These are phyloP conservation scores for Miniopterus natalensis DNA, from an alignment of 2,113 vertebrate genomes.

Conservation along the genomic window DNA sequence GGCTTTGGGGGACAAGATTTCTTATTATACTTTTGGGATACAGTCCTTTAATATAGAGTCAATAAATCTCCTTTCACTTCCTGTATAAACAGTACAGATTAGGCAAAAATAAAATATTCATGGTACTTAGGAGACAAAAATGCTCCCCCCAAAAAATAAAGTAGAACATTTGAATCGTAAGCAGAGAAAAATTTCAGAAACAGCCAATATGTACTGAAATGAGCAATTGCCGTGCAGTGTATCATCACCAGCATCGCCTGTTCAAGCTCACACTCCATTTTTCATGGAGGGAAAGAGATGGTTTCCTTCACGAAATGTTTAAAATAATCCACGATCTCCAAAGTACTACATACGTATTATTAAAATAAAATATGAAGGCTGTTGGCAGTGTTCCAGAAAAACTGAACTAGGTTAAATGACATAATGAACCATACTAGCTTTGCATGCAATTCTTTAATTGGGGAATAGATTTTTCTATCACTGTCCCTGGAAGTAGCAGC, in stretches of 20 bases:
- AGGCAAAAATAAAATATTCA: slow-evolving; percentile 36
- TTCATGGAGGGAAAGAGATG: slow-evolving; percentile 70
- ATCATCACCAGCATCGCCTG: slow-evolving; percentile 69
- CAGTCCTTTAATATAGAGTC: not conserved
- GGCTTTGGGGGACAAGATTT: not conserved
- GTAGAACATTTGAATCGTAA: slow-evolving; percentile 79
- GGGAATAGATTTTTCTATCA: slow-evolving; percentile 87
- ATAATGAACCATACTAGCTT: slow-evolving; percentile 82
- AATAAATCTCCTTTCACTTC: not conserved
- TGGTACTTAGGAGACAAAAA: slow-evolving; percentile 55
- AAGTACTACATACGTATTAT: slow-evolving; percentile 71
- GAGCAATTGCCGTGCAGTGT: slow-evolving; percentile 54
- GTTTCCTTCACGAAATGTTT: slow-evolving; percentile 76
- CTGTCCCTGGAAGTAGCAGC: slow-evolving; percentile 84
- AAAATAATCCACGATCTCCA: slow-evolving; percentile 72
- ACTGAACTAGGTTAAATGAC: slow-evolving; percentile 83
- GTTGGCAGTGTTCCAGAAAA: slow-evolving; percentile 82
- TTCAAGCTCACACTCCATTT: slow-evolving; percentile 81
- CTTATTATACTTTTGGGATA: slow-evolving; percentile 35
- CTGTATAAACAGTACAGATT: slow-evolving; percentile 15
- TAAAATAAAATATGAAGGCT: slow-evolving; percentile 80
- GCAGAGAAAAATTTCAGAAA: slow-evolving; percentile 69
- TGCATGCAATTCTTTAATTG: slow-evolving; percentile 87
- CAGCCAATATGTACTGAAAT: slow-evolving; percentile 59
- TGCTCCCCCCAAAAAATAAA: not conserved